Conservation (phyloP, 2,888 invertebrate genomes). For the Lamellibrachia columna region DNA sequence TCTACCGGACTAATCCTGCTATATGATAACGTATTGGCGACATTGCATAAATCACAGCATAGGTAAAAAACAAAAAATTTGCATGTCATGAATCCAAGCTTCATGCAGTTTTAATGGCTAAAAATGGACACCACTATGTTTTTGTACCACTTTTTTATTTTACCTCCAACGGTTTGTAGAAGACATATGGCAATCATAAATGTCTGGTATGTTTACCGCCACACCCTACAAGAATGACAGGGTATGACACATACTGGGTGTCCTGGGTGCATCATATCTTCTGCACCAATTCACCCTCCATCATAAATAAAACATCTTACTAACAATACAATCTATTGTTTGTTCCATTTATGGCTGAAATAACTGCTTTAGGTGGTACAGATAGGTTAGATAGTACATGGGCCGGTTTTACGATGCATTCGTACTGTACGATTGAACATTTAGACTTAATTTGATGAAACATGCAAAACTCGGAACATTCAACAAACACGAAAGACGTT, state of each 20-base stretch:
- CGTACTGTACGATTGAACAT: not conserved
- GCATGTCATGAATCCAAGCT: too few species aligned
- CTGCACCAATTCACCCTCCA: not conserved
- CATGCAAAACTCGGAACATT: too few species aligned
- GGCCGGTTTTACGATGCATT: not conserved
- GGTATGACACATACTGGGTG: not conserved
- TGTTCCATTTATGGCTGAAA: not conserved
- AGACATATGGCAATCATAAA: not conserved
- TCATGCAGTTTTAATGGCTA: too few species aligned
- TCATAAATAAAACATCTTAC: not conserved
- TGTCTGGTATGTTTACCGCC: not conserved
- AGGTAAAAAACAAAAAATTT: too few species aligned
- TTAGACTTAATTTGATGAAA: not conserved
- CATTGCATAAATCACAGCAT: too few species aligned
- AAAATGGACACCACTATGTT: too few species aligned
- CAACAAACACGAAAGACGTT: not conserved
- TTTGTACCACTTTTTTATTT: too few species aligned
- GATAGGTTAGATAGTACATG: not conserved
- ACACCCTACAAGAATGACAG: not conserved
- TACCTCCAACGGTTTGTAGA: too few species aligned
- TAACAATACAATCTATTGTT: not conserved
- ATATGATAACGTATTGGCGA: too few species aligned
- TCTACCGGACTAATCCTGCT: too few species aligned
- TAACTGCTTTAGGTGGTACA: not conserved
- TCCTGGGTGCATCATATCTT: not conserved